Conservation (phyloP, 2,888 invertebrate species). For the Palloptera scutellata region DNA sequence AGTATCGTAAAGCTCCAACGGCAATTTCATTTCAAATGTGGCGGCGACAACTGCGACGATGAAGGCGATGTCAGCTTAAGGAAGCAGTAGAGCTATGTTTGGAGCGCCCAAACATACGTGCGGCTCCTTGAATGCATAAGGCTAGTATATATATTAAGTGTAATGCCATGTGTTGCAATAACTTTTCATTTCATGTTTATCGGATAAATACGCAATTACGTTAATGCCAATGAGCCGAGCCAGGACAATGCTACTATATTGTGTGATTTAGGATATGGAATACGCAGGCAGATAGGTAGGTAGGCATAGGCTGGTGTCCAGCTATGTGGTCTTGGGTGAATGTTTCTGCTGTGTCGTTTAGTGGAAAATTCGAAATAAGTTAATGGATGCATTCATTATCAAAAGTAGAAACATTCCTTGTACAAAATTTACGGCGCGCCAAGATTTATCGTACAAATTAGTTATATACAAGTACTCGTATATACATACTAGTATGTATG, state of each 20-base stretch:
- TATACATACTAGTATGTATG: too few relatives aligned
- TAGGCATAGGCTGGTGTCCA: not conserved
- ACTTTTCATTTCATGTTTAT: conserved; percentile 37
- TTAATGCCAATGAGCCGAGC: conserved; percentile 26
- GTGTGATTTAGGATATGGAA: not conserved
- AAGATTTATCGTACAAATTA: conserved; percentile 21
- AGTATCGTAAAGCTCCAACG: conserved; percentile 1
- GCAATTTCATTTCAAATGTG: conserved; percentile 8
- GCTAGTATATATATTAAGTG: conserved; percentile 24
- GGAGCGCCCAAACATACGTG: not conserved
- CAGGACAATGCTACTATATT: not conserved
- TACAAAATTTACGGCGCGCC: conserved; percentile 18
- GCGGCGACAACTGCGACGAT: not conserved
- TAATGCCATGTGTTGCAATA: conserved; percentile 34
- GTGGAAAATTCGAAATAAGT: conserved; percentile 23
- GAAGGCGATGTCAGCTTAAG: not conserved
- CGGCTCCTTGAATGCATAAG: too few relatives aligned
- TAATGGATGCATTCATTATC: conserved; percentile 7
- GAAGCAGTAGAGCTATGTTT: not conserved
- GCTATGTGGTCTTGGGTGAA: not conserved
- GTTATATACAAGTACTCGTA: too few relatives aligned
- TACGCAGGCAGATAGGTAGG: not conserved
- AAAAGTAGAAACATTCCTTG: conserved; percentile 4
- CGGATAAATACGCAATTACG: conserved; percentile 37
- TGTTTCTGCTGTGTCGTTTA: not conserved